These are phyloP conservation scores for Elgaria multicarinata DNA, from an alignment of 2,113 vertebrate species.

Conservation along the genomic window DNA sequence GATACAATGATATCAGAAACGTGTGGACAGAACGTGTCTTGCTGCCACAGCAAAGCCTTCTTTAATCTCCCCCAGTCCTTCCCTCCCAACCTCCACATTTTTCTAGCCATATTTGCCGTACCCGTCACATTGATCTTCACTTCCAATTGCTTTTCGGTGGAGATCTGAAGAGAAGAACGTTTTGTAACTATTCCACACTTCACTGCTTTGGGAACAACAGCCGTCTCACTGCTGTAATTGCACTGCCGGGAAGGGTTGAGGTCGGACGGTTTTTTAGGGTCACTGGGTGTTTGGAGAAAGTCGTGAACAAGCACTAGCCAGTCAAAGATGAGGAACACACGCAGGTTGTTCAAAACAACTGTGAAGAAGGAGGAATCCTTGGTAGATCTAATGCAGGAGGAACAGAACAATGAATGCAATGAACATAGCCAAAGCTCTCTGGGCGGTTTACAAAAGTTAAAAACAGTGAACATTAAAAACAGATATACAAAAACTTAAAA, in stretches of 20 bases:
- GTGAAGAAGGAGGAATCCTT: conserved; percentile 95
- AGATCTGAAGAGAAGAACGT: conserved; percentile 87
- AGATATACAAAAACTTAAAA: too few species aligned
- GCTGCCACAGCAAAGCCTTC: too few species aligned
- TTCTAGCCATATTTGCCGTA: conserved; percentile 54
- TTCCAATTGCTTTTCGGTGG: conserved; percentile 87
- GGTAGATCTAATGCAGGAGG: conserved; percentile 82
- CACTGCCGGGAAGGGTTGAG: conserved; percentile 57
- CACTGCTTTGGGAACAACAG: conserved; percentile 88
- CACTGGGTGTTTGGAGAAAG: conserved; percentile 85
- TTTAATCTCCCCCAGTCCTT: too few species aligned
- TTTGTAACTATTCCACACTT: conserved; percentile 96
- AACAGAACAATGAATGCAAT: not conserved
- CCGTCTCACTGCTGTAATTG: conserved; percentile 69
- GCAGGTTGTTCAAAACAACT: conserved; percentile 93
- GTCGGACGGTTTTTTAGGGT: conserved; percentile 69
- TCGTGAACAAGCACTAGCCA: conserved; percentile 92
- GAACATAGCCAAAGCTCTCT: too few species aligned
- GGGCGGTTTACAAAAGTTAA: too few species aligned
- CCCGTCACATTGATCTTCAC: conserved; percentile 97
- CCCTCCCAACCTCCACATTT: not conserved
- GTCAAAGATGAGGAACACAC: conserved; percentile 96
- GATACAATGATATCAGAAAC: not conserved
- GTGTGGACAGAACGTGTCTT: not conserved
- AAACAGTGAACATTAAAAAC: too few species aligned